phyloP scores from a whole-genome alignment of 2,113 vertebrate genomes.

The Emydura subglobosa region DNA sequence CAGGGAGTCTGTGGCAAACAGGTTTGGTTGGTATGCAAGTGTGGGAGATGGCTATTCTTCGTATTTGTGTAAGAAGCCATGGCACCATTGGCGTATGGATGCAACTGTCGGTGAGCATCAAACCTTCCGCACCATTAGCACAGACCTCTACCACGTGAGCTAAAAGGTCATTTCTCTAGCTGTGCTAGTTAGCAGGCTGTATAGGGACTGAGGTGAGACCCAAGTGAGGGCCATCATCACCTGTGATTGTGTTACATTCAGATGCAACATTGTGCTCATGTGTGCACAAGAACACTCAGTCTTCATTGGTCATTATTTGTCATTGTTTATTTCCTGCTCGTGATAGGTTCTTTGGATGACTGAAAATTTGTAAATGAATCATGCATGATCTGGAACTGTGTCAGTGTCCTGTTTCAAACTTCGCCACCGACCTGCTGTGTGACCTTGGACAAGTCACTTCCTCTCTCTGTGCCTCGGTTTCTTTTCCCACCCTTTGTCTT shows the following conservation, averaged over 20 bases:
- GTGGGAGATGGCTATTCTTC: not conserved
- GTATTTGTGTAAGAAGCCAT: not conserved
- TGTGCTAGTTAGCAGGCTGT: not conserved
- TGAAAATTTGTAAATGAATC: not conserved
- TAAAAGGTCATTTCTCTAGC: not conserved
- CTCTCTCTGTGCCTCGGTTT: not conserved
- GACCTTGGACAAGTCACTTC: not conserved
- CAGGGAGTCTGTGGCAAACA: not conserved
- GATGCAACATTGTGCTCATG: not conserved
- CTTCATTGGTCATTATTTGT: rapidly evolving
- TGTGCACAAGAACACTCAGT: not conserved
- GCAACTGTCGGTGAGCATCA: not conserved
- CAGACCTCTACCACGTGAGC: not conserved
- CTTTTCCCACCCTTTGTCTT: rapidly evolving
- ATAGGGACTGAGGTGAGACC: rapidly evolving
- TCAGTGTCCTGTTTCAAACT: not conserved
- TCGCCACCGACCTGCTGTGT: rapidly evolving
- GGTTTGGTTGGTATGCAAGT: not conserved
- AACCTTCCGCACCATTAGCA: not conserved
- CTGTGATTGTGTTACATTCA: not conserved
- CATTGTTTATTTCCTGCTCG: not conserved
- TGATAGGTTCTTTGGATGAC: not conserved
- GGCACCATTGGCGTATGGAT: not conserved
- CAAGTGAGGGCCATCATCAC: not conserved
- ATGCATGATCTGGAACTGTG: not conserved